Evolutionary conservation across 2,888 invertebrate species (phyloP).

Genomic region (Abscondita cerata): DNA sequence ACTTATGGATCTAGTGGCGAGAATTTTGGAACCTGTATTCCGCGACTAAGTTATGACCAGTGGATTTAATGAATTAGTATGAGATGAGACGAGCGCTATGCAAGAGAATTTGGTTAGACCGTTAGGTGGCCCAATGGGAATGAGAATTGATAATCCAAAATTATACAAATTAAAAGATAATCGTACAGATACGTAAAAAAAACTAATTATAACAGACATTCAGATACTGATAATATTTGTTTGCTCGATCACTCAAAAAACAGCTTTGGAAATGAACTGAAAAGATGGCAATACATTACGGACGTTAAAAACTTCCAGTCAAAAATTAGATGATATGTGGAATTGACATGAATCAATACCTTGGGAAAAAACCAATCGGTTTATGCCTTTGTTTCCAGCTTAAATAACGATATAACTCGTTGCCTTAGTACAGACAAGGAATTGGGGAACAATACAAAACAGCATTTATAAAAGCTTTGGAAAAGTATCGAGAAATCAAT

Average conservation of each 20-base stretch:
- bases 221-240: conserved; percentile 85
- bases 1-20: conserved; percentile 67
- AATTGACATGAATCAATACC: conserved; percentile 81
- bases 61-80: conserved; percentile 76
- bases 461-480: conserved; percentile 72
- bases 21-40: conserved; percentile 71
- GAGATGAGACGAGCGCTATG: conserved; percentile 66
- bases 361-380: conserved; percentile 60
- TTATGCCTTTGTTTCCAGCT: conserved; percentile 81
- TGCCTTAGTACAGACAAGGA: conserved; percentile 74
- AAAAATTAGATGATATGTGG: conserved; percentile 85
- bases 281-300: conserved; percentile 93
- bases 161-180: conserved; percentile 71
- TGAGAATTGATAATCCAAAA: conserved; percentile 67
- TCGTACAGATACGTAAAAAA: conserved; percentile 72
- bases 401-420: conserved; percentile 75
- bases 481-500: conserved; percentile 70
- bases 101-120: conserved; percentile 63
- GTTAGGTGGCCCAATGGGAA: conserved; percentile 72
- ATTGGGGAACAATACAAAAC: conserved; percentile 73
- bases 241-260: conserved; percentile 84
- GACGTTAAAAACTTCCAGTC: conserved; percentile 82
- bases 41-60: too few relatives aligned
- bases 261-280: conserved; percentile 92
- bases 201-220: conserved; percentile 57